Base-by-base conservation (phyloP, 2,888 invertebrate genomes). In the Palloptera scutellata region DNA sequence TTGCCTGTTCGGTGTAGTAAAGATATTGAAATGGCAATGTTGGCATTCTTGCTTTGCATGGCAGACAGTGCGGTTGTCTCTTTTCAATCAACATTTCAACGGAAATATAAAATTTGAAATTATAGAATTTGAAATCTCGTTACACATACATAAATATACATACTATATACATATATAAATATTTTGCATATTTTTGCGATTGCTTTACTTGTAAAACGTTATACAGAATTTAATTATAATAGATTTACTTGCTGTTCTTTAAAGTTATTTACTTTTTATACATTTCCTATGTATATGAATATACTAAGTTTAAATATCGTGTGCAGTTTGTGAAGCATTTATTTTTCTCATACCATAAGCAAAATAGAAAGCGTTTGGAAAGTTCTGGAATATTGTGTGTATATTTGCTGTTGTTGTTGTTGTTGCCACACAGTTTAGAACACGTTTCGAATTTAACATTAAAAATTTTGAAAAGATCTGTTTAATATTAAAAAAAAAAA, bases 1-100 rank as follows among this genome's bases (percentile, higher is more conserved):
- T 30, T 30, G 51, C 43, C 63, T 15, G 40, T 64, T 65, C 69
- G 73, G 70, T 64, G 70, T 63, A 58, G 65, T 64, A 60, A 63
- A 67, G 68, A 63, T 67, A 66, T 66, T 72, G 70, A 71, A 72
- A 72, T 69, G 78, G 73, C 77, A 77, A 79, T 76, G 84, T 83
- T 83, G 80, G 84, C 80, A 84, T 84, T 84, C 84, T 83, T 83
- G 84, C 76, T 84, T 83, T 78, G 81, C 78, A 80, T 79, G 79
- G 81, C 82, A 82, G 83, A 77, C 80, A 75, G 84, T 80, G 78
- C 83, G 84, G 84, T 83, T 81, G 83, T 78, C 73, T 74, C 76
- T 77, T 74, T 75, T 73, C 72, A 68, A 69, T 72, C 61, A 63
- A 62, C 62, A 55, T 11, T 15, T 51, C 51, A 40, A 61, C 48